Conservation (phyloP, 2,797 vertebrate genomes). For the Orientallactaga sibirica region DNA sequence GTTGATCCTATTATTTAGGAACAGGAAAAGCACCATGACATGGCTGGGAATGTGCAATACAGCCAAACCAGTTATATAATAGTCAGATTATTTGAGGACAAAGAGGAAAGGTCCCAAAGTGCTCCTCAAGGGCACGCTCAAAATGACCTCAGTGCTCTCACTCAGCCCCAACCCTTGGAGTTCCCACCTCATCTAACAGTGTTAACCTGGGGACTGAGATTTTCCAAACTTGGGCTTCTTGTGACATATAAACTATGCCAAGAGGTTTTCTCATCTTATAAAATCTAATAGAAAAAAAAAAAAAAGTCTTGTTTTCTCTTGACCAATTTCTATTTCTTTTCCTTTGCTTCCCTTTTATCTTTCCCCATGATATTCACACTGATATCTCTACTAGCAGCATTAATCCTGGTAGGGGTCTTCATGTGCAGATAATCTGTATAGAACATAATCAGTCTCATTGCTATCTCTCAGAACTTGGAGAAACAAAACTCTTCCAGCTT, state of each 20-base stretch:
- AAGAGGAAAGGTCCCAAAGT: no score
- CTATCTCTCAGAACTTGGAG: slow-evolving; percentile 2
- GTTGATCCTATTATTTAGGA: background rate
- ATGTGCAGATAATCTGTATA: background rate
- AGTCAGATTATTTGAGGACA: background rate
- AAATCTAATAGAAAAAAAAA: background rate
- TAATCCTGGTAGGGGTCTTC: background rate
- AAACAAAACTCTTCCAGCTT: background rate
- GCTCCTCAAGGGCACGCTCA: no score
- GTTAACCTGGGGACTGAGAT: no score
- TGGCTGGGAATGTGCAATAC: background rate
- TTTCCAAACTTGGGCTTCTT: background rate
- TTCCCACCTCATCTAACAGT: background rate
- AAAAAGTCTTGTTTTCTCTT: background rate
- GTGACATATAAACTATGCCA: background rate
- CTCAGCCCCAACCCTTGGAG: background rate
- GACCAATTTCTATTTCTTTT: background rate
- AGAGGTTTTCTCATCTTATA: background rate
- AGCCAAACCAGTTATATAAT: background rate
- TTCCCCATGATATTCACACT: background rate
- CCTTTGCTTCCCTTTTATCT: background rate
- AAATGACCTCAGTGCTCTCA: background rate
- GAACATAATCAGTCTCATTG: background rate
- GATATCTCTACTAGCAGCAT: background rate
- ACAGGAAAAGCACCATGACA: no score